Conservation (phyloP, 2,113 vertebrate species). For the Amphiprion ocellaris region DNA sequence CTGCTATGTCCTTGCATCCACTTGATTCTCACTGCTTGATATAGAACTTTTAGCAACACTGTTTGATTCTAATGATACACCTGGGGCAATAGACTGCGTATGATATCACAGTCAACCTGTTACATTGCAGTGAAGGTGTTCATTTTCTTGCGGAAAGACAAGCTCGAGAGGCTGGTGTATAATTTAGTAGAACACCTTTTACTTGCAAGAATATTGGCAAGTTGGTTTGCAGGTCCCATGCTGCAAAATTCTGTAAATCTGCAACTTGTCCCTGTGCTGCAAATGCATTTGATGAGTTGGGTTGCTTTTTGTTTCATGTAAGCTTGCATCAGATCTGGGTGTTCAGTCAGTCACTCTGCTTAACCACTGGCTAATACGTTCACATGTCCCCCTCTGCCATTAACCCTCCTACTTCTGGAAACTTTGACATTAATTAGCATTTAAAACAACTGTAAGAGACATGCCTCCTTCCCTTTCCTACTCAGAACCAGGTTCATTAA, state of each 20-base stretch:
- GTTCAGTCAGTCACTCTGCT: constrained; percentile 36
- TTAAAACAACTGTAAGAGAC: constrained; percentile 36
- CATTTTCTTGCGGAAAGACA: constrained; percentile 35
- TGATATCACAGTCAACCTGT: constrained; percentile 28
- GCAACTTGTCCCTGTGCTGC: not conserved
- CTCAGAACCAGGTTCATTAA: constrained; percentile 48
- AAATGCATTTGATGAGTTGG: not conserved
- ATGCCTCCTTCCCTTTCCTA: not conserved
- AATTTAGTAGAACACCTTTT: constrained; percentile 5
- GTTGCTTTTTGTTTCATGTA: not conserved
- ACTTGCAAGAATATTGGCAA: constrained; percentile 11
- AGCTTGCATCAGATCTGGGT: not conserved
- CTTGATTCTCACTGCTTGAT: constrained; percentile 45
- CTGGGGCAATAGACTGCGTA: constrained; percentile 10
- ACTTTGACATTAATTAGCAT: constrained; percentile 52
- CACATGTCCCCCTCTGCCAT: not conserved
- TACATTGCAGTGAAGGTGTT: constrained; percentile 20
- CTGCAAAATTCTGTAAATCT: not conserved
- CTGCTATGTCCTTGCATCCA: constrained; percentile 43
- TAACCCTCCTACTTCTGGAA: constrained; percentile 15
- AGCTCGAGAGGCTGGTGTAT: constrained; percentile 16
- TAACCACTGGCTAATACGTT: constrained; percentile 3
- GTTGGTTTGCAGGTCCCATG: not conserved
- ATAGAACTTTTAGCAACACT: constrained; percentile 5
- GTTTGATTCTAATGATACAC: constrained; percentile 35